Percentiles rank a stretch among this genome's conserved stretches.
These are phyloP conservation scores for Drosophila persimilis DNA, from an alignment of 1,140 invertebrate genomes.

Conservation along the genomic window DNA sequence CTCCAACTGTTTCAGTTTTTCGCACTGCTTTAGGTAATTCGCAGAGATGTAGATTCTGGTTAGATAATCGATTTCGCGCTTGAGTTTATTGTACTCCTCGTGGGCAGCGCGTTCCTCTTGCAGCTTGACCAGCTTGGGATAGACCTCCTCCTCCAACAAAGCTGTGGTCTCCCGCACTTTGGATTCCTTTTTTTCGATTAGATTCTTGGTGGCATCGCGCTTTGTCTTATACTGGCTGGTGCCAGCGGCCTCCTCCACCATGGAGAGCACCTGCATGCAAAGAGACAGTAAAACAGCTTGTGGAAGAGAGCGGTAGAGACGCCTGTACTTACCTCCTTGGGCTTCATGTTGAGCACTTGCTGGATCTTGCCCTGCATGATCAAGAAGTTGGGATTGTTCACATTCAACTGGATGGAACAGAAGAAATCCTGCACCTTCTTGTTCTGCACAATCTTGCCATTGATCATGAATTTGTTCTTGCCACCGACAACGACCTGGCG, in stretches of 20 bases:
- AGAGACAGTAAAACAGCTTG: too few relatives aligned
- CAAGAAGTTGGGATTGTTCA: slow-evolving; percentile 99
- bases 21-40: slow-evolving; percentile 63
- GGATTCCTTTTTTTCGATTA: slow-evolving; percentile 96
- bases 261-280: slow-evolving; percentile 91
- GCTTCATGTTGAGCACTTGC: slow-evolving; percentile 99
- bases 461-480: slow-evolving; percentile 98
- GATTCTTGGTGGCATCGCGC: slow-evolving; percentile 93
- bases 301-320: background rate
- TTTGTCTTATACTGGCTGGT: slow-evolving; percentile 98
- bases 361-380: slow-evolving; percentile 99
- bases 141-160: slow-evolving; percentile 93
- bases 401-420: slow-evolving; percentile 97
- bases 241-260: slow-evolving; percentile 99
- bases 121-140: slow-evolving; percentile 93
- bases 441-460: slow-evolving; percentile 95
- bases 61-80: slow-evolving; percentile 93
- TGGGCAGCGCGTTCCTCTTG: slow-evolving; percentile 93
- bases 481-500: slow-evolving; percentile 92
- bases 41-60: slow-evolving; percentile 84
- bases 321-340: slow-evolving; percentile 89
- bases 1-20: slow-evolving; percentile 59
- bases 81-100: slow-evolving; percentile 94
- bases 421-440: slow-evolving; percentile 97
- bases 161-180: slow-evolving; percentile 94